These are phyloP conservation scores for Eristalis tenax DNA, from an alignment of 2,888 invertebrate genomes.

Conservation along the genomic window DNA sequence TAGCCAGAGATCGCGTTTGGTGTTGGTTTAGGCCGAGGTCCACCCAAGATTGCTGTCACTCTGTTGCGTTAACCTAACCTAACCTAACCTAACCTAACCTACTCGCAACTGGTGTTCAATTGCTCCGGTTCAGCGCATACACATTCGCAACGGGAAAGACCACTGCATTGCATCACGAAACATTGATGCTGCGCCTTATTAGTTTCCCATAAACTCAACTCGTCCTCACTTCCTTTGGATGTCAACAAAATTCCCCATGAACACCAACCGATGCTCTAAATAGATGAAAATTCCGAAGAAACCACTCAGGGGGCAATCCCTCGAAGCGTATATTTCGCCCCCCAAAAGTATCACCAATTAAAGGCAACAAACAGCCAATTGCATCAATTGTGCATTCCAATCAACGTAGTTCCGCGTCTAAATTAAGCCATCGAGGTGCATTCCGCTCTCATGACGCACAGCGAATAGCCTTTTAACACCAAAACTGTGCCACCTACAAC, in stretches of 20 bases:
- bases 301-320: background rate
- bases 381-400: slow-evolving; percentile 51
- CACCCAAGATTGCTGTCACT: too few species aligned
- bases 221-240: too few species aligned
- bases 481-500: slow-evolving; percentile 38
- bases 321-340: background rate
- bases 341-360: slow-evolving; percentile 21
- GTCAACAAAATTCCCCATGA: background rate
- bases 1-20: too few species aligned
- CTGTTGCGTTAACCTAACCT: too few species aligned
- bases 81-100: too few species aligned
- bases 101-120: too few species aligned
- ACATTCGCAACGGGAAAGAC: too few species aligned
- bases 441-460: slow-evolving; percentile 53
- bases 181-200: too few species aligned
- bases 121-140: too few species aligned
- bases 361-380: slow-evolving; percentile 24
- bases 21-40: too few species aligned
- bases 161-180: too few species aligned
- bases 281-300: background rate
- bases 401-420: slow-evolving; percentile 50
- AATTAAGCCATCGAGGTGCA: slow-evolving; percentile 30
- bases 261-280: background rate
- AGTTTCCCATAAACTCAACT: too few species aligned
- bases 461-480: background rate